Evolutionary conservation across 2,797 vertebrate species (phyloP), one percentile per base, ranked within the genome.

Genomic region (Lutjanus campechanus): DNA sequence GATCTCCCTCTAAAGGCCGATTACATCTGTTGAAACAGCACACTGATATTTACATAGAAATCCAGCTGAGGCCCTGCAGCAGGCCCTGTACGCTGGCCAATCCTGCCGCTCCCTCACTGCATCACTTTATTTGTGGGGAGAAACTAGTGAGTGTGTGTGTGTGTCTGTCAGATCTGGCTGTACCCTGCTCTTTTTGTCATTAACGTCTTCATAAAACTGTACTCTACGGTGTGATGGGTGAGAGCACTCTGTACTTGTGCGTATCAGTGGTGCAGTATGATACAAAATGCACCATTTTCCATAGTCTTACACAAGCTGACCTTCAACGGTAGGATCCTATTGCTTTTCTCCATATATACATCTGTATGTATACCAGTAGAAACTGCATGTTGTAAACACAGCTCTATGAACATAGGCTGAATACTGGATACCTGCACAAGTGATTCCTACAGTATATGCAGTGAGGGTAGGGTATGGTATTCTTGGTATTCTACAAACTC

Each of bases 1-100:
- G 90, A 90, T 92, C 86, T 85, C 51, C 54, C 53, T 84, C 66
- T 81, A 64, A 90, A 84, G 74, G 74, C 85, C 62, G 83, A 91
- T 89, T 88, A 83, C 75, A 89, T 92, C 85, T 90, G 85, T 91
- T 77, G 82, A 89, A 91, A 85, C 83, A 79, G 78, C 80, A 82
- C 71, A 55, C 73, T 83, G 67, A 78, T 88, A 88, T 92, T 91
- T 88, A 88, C 89, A 89, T 47, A 86, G 85, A 89, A 87, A 78
- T 61, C 77, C 72, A 47, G 65, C 82, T 40, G 76, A 88, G 82
- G 49, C 84, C 69, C 41, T 16, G 75, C 63, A 62, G 43, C 61
- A 4, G 59, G 60, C 46, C 56, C 41, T 58, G 73, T 62, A 69
- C 44, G 6, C 72, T 11, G 49, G 61, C 73, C 83, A 78, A 55